Conservation (phyloP, 2,113 vertebrate species). For the Pseudorectes ferrugineus region DNA sequence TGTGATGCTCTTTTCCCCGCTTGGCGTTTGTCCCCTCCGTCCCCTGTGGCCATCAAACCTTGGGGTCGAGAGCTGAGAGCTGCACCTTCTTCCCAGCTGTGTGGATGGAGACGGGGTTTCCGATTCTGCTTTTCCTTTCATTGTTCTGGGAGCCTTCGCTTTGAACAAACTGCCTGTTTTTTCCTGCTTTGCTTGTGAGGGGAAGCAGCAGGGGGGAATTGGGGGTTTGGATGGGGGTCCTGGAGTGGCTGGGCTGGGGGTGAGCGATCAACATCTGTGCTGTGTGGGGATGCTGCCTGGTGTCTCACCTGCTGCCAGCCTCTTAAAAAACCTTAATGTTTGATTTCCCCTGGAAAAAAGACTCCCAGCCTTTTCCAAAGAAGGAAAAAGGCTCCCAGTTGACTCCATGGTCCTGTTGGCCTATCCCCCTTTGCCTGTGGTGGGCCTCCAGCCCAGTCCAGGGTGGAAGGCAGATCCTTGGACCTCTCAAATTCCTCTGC, state of each 20-base stretch:
- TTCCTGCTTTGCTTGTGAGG: conserved; percentile 39
- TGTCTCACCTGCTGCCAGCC: not conserved
- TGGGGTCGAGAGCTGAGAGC: not conserved
- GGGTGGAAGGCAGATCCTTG: not conserved
- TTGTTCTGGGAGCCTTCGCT: conserved; percentile 44
- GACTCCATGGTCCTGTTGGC: not conserved
- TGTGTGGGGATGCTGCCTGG: not conserved
- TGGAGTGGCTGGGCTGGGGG: not conserved
- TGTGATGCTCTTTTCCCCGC: not conserved
- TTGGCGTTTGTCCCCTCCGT: not conserved
- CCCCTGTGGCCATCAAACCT: not conserved
- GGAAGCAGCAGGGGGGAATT: not conserved
- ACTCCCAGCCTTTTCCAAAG: not conserved
- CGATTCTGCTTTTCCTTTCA: conserved; percentile 57
- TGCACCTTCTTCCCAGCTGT: conserved; percentile 25
- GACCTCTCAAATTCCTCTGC: not conserved
- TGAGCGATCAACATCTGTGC: not conserved
- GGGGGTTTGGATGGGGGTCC: not conserved
- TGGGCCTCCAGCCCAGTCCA: not conserved
- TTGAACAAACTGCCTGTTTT: conserved; percentile 50
- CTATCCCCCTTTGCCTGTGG: accelerated
- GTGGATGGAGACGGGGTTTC: not conserved
- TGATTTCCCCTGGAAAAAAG: not conserved
- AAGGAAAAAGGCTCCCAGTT: not conserved
- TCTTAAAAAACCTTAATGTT: not conserved